Percentiles rank a stretch among this genome's conserved stretches.
phyloP scores from a whole-genome alignment of 1,140 invertebrate genomes.

The Diabrotica virgifera region DNA sequence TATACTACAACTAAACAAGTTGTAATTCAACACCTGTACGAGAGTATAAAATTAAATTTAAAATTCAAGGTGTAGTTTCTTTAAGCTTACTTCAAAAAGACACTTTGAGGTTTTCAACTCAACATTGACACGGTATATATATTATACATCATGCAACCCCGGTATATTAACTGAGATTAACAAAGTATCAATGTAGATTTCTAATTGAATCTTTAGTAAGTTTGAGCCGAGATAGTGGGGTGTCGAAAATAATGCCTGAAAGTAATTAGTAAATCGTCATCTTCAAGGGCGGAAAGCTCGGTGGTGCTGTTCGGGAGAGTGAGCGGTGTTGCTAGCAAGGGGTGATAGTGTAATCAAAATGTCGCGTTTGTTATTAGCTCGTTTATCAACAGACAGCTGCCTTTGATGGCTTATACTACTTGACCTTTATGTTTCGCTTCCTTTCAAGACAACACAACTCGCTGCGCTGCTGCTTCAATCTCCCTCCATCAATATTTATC shows the following conservation, averaged over 20 bases:
- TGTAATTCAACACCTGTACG: too few relatives aligned
- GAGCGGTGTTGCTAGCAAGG: slow-evolving; percentile 1
- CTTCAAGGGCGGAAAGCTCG: neutral
- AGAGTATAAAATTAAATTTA: too few relatives aligned
- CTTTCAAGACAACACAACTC: slow-evolving; percentile 1
- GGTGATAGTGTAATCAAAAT: slow-evolving; percentile 26
- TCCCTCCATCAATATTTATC: too few relatives aligned
- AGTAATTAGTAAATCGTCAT: neutral
- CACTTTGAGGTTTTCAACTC: too few relatives aligned
- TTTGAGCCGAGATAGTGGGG: neutral
- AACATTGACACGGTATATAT: too few relatives aligned
- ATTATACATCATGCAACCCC: too few relatives aligned
- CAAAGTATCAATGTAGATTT: neutral
- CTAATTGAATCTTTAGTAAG: neutral
- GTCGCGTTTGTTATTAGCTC: slow-evolving; percentile 32
- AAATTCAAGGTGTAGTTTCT: too few relatives aligned
- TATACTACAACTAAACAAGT: too few relatives aligned
- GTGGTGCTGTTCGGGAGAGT: too few relatives aligned
- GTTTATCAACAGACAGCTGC: slow-evolving; percentile 39
- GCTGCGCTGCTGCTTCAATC: neutral
- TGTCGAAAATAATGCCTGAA: neutral
- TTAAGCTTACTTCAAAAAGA: too few relatives aligned
- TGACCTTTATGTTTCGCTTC: slow-evolving; percentile 23
- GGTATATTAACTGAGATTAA: too few relatives aligned
- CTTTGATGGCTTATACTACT: slow-evolving; percentile 33